A percentile compares a stretch with the other conserved stretches of the same genome.
Conservation (phyloP, 2,888 invertebrate species). For the Polietes domitor region DNA sequence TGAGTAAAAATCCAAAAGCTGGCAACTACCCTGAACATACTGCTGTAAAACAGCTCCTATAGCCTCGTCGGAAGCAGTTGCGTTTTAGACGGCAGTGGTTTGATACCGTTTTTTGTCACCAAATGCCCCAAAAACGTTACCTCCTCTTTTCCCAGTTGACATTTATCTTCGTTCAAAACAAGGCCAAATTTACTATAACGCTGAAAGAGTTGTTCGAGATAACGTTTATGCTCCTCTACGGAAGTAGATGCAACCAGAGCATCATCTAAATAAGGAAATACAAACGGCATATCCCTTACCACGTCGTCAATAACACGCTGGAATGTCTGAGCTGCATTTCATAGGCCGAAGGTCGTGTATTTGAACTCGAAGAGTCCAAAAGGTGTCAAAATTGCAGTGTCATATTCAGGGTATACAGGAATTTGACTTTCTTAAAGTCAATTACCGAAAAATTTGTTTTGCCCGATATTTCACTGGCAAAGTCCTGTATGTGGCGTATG, state of each 20-base stretch:
- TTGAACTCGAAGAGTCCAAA: slow-evolving; percentile 54
- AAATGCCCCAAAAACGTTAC: no score
- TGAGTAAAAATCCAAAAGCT: slow-evolving; percentile 39
- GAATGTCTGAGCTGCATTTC: slow-evolving; percentile 50
- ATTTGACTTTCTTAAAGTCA: slow-evolving; percentile 51
- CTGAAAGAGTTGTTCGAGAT: no score
- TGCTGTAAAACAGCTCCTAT: slow-evolving; percentile 62
- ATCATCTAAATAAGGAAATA: slow-evolving; percentile 52
- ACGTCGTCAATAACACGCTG: slow-evolving; percentile 43
- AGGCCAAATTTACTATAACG: no score
- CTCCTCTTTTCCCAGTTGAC: no score
- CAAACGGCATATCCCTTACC: slow-evolving; percentile 28
- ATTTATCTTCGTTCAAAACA: no score
- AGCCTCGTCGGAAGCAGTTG: slow-evolving; percentile 54
- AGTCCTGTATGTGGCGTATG: slow-evolving; percentile 73
- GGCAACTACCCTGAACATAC: slow-evolving; percentile 39
- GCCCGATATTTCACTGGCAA: slow-evolving; percentile 23
- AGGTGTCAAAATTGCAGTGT: slow-evolving; percentile 53
- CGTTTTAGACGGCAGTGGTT: no score
- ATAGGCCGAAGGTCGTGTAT: slow-evolving; percentile 52
- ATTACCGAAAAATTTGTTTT: slow-evolving; percentile 49
- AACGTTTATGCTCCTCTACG: no score
- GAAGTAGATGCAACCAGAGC: no score
- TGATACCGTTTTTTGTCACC: no score
- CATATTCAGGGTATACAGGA: slow-evolving; percentile 15